Percentiles rank a stretch among this genome's conserved stretches.
Conservation (phyloP, 53 echinoderm and acorn worm genomes). For the Henricia sp. region DNA sequence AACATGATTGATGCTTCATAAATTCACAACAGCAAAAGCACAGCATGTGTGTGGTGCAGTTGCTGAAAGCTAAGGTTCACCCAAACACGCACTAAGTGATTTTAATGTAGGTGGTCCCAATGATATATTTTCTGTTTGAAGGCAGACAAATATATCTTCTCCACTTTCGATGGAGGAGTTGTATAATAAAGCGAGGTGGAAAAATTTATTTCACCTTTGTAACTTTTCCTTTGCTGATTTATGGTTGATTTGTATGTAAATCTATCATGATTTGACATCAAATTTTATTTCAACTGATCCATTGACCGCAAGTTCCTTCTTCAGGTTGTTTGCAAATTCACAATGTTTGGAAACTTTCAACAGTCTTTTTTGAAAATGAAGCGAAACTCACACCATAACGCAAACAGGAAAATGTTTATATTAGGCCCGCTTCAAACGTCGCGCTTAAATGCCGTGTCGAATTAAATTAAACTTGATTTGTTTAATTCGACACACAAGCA, state of each 20-base stretch:
- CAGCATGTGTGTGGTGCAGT: constrained; percentile 13
- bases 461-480: too few species aligned
- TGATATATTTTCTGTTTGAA: constrained; percentile 18
- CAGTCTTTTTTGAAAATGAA: too few species aligned
- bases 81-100: constrained; percentile 52
- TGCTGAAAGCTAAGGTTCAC: constrained; percentile 14
- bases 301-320: too few species aligned
- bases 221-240: constrained; percentile 1
- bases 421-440: too few species aligned
- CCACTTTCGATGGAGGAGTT: not conserved
- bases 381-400: too few species aligned
- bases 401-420: too few species aligned
- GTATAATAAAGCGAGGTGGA: not conserved
- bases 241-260: not conserved
- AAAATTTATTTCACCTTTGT: constrained; percentile 16
- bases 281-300: not conserved
- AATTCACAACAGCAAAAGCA: constrained; percentile 16
- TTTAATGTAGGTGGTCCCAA: constrained; percentile 50
- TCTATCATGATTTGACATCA: not conserved
- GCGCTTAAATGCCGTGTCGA: too few species aligned
- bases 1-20: constrained; percentile 47
- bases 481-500: too few species aligned
- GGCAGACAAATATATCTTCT: constrained; percentile 21
- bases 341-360: not conserved
- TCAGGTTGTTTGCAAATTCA: too few species aligned